Conservation (phyloP, 2,888 invertebrate species). For the Uloborus plumipes region DNA sequence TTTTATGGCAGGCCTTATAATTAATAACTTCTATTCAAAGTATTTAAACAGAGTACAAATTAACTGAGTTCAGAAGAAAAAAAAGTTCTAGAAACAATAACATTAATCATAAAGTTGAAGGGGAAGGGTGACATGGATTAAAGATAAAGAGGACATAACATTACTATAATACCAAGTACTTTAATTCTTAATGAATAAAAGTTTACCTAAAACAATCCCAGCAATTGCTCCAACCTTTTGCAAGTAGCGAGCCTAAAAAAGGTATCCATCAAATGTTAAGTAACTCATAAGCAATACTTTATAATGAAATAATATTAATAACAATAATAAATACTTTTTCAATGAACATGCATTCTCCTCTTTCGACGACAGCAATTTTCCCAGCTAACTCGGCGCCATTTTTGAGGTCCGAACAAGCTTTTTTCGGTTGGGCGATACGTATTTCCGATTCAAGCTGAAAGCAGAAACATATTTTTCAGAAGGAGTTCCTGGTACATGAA, state of each 20-base stretch:
- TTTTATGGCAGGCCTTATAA: too few relatives aligned
- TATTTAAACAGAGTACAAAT: too few relatives aligned
- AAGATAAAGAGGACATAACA: too few relatives aligned
- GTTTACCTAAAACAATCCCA: conserved; percentile 80
- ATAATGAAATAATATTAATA: neutral
- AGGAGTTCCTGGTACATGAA: too few relatives aligned
- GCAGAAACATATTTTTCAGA: neutral
- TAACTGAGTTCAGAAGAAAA: too few relatives aligned
- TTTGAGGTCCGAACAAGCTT: conserved; percentile 76
- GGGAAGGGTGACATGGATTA: too few relatives aligned
- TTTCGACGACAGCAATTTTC: conserved; percentile 86
- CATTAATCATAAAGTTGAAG: too few relatives aligned
- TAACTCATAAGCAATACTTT: neutral
- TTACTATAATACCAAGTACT: too few relatives aligned
- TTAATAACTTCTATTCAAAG: too few relatives aligned
- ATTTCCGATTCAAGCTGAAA: conserved; percentile 77
- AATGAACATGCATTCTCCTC: conserved; percentile 95
- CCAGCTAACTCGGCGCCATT: conserved; percentile 78
- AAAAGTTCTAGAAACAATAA: too few relatives aligned
- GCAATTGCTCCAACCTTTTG: conserved; percentile 86
- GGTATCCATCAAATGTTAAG: neutral
- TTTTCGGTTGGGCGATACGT: conserved; percentile 79
- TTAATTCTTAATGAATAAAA: too few relatives aligned
- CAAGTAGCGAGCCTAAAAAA: conserved; percentile 79
- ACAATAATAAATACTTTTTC: conserved; percentile 78